Base-by-base conservation (phyloP, 35 echinoderm and acorn worm species). In the Ptychodera flava region DNA sequence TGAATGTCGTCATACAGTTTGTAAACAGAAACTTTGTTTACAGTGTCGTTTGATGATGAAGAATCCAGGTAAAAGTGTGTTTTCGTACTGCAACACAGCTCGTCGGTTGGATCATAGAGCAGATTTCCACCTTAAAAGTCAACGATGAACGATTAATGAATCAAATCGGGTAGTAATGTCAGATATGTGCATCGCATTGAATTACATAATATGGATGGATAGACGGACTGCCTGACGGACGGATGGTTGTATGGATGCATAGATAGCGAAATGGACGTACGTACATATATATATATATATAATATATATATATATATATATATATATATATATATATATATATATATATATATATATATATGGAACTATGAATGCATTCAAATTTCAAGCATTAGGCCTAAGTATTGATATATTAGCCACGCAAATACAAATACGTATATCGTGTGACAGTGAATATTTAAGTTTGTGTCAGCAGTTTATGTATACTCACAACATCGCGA, bases 271-370 rank as follows among this genome's bases (percentile, higher is more conserved):
- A 64, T 64, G 22, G 6, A 64, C 22, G 22, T 64, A 64, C 22
- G 22, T 64, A 64, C 22, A 64, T 64, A 64, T 64, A 64, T 22
- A 64, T 64, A 64, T 64, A 64, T 64, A 64, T 64, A 64, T 64
- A 64, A 64, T 64, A 64, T 64, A 64, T 64, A 64, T 64, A 64
- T 64, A 64, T 64, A 64, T 64, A 64, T 64, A 64, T 64, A 64
- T 64, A 64, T 64, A 64, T 64, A 64, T 64, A 64, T 64, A 64
- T 64, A 64, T 64, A 64, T 64, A 64, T 64, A 64, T 64, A 64
- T 64, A 64, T 64, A 64, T 64, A 64, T 64, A 64, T 64, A 64
- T 64, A 64, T 64, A 64, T 64, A 64, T 64, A 64, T 64, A 64
- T 64, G 22, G 6, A 64, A 12, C 6, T 64, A 64, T 64, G n/a